Percentiles rank a stretch among this genome's conserved stretches.
phyloP scores from a whole-genome alignment of 2,888 invertebrate genomes.

The Chrysina gloriosa region DNA sequence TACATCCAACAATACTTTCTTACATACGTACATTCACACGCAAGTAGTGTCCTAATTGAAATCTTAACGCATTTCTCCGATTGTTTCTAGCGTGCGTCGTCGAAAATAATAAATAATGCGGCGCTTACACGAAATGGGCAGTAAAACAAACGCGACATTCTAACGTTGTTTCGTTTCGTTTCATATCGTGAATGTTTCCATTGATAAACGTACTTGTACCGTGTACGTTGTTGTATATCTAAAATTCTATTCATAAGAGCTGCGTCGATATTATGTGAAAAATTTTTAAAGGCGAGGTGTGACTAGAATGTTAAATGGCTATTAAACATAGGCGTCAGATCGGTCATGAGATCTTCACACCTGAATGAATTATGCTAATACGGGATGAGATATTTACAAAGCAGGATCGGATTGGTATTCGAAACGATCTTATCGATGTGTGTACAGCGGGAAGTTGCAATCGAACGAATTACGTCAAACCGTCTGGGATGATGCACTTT shows the following conservation, averaged over 20 bases:
- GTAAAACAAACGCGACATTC: no score
- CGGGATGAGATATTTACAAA: slow-evolving; percentile 1
- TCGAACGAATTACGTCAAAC: no score
- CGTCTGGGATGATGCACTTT: no score
- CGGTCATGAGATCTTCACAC: not conserved
- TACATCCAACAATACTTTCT: no score
- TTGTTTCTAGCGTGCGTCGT: not conserved
- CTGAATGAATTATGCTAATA: slow-evolving; percentile 15
- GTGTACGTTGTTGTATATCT: not conserved
- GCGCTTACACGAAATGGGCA: not conserved
- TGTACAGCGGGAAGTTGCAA: no score
- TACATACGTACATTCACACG: no score
- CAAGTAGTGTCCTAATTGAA: no score
- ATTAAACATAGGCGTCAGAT: slow-evolving; percentile 1
- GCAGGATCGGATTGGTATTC: no score
- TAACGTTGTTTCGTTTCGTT: no score
- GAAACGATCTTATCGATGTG: no score
- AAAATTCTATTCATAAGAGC: not conserved
- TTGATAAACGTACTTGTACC: not conserved
- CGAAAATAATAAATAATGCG: not conserved
- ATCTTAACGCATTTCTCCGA: not conserved
- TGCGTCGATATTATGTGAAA: not conserved
- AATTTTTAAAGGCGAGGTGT: not conserved
- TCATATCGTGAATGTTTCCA: not conserved
- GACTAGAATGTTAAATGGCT: slow-evolving; percentile 18